Evolutionary conservation across 1,140 invertebrate species (phyloP).

Genomic region (Ridgeia piscesae): DNA sequence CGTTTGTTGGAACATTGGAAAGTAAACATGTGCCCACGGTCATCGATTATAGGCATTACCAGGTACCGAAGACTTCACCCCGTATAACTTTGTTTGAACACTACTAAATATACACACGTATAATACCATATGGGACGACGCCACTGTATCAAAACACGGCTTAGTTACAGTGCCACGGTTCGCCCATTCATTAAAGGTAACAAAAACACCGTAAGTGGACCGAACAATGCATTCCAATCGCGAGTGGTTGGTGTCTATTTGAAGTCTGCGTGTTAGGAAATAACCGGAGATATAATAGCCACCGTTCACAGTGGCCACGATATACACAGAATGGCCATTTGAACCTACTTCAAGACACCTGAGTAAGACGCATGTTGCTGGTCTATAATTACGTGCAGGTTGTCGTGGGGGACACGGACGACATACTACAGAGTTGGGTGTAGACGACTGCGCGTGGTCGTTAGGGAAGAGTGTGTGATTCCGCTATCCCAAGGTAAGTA

Average conservation of each 20-base stretch:
- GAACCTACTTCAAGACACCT: neutral
- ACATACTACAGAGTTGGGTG: neutral
- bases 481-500: neutral
- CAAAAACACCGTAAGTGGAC: neutral
- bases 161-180: neutral
- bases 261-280: neutral
- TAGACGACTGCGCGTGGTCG: neutral
- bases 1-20: neutral
- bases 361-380: neutral
- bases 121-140: neutral
- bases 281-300: neutral
- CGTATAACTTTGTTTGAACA: neutral
- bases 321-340: neutral
- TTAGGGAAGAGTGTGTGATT: neutral
- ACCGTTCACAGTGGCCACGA: neutral
- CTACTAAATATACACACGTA: neutral
- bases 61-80: neutral
- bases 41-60: neutral
- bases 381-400: neutral
- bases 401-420: neutral
- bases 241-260: neutral
- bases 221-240: neutral
- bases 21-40: neutral
- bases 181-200: neutral
- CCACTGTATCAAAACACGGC: neutral